A percentile compares a stretch with the other conserved stretches of the same genome.
Conservation (phyloP, 2,113 vertebrate genomes). For the Anhinga rufa region DNA sequence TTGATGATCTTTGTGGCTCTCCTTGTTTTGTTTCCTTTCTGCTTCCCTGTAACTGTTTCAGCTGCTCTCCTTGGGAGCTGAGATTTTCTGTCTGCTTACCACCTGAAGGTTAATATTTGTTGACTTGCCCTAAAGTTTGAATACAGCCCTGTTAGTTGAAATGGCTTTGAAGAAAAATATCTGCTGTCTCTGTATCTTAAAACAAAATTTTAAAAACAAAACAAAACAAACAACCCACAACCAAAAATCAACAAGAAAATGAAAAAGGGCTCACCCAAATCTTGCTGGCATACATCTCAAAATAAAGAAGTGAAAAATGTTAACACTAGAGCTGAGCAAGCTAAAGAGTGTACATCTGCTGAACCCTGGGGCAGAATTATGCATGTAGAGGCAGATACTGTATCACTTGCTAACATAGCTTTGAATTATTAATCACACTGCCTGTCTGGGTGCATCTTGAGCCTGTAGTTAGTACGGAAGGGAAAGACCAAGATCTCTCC, state of each 20-base stretch:
- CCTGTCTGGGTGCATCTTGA: not conserved
- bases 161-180: not conserved
- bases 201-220: not conserved
- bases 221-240: not conserved
- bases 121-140: not conserved
- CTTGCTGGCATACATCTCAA: not conserved
- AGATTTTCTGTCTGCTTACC: not conserved
- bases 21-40: not conserved
- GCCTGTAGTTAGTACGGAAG: not conserved
- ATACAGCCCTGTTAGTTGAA: not conserved
- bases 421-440: constrained; percentile 1
- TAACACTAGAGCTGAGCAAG: not conserved
- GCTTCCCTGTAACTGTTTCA: not conserved
- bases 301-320: not conserved
- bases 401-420: not conserved
- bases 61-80: not conserved
- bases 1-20: too few species aligned
- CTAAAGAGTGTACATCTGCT: not conserved
- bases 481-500: not conserved
- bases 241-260: not conserved
- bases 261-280: not conserved
- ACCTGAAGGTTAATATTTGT: not conserved
- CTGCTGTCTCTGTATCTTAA: not conserved
- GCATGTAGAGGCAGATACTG: not conserved
- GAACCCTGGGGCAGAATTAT: not conserved